Conservation (phyloP, 1,140 invertebrate genomes). For the Periplaneta americana region DNA sequence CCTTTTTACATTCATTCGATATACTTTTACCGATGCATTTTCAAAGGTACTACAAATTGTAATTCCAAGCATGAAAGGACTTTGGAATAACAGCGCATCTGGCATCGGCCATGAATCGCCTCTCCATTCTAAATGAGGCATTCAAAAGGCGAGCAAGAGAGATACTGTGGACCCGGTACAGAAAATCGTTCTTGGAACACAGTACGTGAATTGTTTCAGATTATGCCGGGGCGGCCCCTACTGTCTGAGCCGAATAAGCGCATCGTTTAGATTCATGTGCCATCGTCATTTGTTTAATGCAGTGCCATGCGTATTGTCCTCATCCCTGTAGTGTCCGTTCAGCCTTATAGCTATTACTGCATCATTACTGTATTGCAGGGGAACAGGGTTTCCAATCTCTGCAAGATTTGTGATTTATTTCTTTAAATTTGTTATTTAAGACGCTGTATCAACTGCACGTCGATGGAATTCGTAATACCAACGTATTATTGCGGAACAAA, state of each 20-base stretch:
- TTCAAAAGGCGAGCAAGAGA: background rate
- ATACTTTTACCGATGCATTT: background rate
- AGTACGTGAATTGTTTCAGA: background rate
- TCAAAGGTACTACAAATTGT: background rate
- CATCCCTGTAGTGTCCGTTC: no score
- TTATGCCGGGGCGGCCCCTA: background rate
- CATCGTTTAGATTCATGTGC: background rate
- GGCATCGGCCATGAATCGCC: background rate
- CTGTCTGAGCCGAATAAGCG: background rate
- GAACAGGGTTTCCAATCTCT: no score
- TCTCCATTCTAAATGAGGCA: background rate
- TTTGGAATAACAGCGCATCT: background rate
- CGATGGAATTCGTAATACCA: no score
- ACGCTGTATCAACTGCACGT: no score
- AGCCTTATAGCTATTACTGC: no score
- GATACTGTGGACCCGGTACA: background rate
- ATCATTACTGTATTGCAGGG: no score
- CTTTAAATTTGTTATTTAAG: no score
- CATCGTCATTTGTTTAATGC: background rate
- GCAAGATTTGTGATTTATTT: no score
- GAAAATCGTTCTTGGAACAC: background rate
- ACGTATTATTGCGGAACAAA: no score
- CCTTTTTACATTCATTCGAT: background rate
- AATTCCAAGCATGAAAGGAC: background rate
- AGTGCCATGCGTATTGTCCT: background rate